Evolutionary conservation across 1,140 invertebrate genomes (phyloP), one percentile per base, ranked within the genome.

Genomic region (Pentalonia nigronervosa): DNA sequence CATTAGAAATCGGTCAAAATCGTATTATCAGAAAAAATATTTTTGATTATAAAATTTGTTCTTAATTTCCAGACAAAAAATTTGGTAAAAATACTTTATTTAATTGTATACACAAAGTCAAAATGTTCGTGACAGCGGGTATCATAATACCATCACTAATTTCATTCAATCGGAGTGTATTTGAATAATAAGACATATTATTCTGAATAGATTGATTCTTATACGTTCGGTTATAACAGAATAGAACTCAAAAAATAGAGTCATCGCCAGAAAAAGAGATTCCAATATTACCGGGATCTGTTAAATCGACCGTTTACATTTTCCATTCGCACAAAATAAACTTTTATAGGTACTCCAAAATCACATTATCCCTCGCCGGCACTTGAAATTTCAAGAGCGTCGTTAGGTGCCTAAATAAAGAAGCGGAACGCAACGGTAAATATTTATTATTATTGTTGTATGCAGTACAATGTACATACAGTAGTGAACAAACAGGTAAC

Each of bases 331-430:
- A 48, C 86, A 20, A 87, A 48, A 87, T 48, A 87, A 87, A 48
- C 30, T 48, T 87, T 48, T 48, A 48, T 87, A 48, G 30, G 60
- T 76, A n/a, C 36, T 47, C 41, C 1, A 87, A 87, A 87, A 87
- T 48, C n/a, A n/a, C 86, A 87, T 87, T 87, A 48, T n/a, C 36
- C 83, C 45, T 47, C 14, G 45, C 25, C 45, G 41, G 48, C 84
- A 87, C 45, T 87, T 50, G 25, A 48, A 87, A 47, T 87, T 87
- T 48, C 83, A 84, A 84, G 84, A 47, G 30, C 36, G n/a, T 50
- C 17, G 47, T 87, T 47, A 20, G 86, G 45, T n/a, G 30, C 25
- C 86, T 87, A 87, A 47, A 45, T 86, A 47, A 30, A 47, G 45
- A 17, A 47, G 25, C 84, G 25, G 41, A 30, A 47, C 34, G 17